Evolutionary conservation across 2,113 vertebrate species (phyloP), one percentile per base, ranked within the genome.

Genomic region (Halcyon senegalensis): DNA sequence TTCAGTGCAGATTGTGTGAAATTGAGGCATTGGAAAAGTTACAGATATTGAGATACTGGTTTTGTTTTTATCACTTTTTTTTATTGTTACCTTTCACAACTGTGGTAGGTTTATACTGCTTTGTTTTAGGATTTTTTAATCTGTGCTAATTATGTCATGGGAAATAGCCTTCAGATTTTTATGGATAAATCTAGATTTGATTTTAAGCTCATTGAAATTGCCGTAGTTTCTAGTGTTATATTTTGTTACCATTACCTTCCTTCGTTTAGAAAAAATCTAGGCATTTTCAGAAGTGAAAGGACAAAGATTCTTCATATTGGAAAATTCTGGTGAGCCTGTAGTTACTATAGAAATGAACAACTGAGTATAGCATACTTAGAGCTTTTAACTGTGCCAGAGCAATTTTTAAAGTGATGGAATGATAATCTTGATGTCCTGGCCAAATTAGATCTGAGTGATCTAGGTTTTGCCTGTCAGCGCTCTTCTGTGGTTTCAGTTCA

Each of bases 401-500:
- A 41, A 10, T n/a, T 89, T 93, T 93, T 58, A 11, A 64, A 64
- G 33, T 84, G 76, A 46, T 63, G 25, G 50, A 89, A 50, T 59
- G 27, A 72, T 82, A 44, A 66, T 74, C 31, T 50, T 84, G 35
- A 62, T 90, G 28, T 82, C 37, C 21, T 76, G 37, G 73, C 25
- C 28, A 72, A 66, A 91, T 94, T 72, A 79, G 44, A 81, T 48
- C 31, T 67, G 39, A 78, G 74, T 63, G 27, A 1, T 2, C 76
- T 25, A 55, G 46, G 39, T 81, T 96, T 87, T 84, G 39, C n/a
- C 53, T 79, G 74, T 82, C 69, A 66, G 53, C 68, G 55, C 30
- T 97, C 66, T 90, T 90, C 80, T 43, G 80, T 75, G 77, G 66
- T 21, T 95, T 81, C 46, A 48, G 53, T 82, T 93, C 95, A 79